phyloP scores from a whole-genome alignment of 2,113 vertebrate genomes.

The Nematolebias whitei region DNA sequence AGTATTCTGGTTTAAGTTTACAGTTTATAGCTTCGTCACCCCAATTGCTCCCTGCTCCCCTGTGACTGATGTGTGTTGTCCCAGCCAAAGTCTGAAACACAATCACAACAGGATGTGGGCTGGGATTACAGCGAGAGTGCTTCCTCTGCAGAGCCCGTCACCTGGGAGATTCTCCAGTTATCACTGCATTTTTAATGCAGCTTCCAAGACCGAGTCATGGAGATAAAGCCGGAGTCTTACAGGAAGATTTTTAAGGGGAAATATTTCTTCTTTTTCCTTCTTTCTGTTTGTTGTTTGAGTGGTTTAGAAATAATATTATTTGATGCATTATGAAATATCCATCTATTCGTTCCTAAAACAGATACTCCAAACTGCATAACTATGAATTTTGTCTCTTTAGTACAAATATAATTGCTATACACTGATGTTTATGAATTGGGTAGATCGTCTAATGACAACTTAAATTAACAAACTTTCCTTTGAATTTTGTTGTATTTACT shows the following conservation, averaged over 20 bases:
- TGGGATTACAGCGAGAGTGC: conserved; percentile 68
- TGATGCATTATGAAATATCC: conserved; percentile 14
- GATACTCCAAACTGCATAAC: neutral
- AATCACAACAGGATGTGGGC: conserved; percentile 76
- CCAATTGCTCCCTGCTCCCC: conserved; percentile 29
- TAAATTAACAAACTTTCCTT: too few relatives aligned
- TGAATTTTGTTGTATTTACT: too few relatives aligned
- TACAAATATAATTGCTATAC: neutral
- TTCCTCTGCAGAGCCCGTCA: conserved; percentile 67
- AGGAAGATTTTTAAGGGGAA: too few relatives aligned
- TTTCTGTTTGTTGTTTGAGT: conserved; percentile 24
- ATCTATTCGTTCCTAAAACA: conserved; percentile 3
- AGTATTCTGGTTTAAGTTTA: conserved; percentile 7
- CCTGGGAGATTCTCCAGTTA: conserved; percentile 71
- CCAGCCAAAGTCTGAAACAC: conserved; percentile 70
- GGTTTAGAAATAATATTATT: conserved; percentile 10
- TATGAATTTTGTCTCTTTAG: neutral
- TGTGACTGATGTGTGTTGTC: conserved; percentile 57
- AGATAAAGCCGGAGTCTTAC: conserved; percentile 24
- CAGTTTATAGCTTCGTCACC: conserved; percentile 29
- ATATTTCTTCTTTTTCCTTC: neutral
- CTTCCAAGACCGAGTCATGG: conserved; percentile 47
- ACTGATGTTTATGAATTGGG: neutral
- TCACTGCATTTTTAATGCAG: conserved; percentile 68
- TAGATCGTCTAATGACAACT: too few relatives aligned